Evolutionary conservation across 1,140 invertebrate species (phyloP), one percentile per base, ranked within the genome.

Genomic region (Popillia japonica): DNA sequence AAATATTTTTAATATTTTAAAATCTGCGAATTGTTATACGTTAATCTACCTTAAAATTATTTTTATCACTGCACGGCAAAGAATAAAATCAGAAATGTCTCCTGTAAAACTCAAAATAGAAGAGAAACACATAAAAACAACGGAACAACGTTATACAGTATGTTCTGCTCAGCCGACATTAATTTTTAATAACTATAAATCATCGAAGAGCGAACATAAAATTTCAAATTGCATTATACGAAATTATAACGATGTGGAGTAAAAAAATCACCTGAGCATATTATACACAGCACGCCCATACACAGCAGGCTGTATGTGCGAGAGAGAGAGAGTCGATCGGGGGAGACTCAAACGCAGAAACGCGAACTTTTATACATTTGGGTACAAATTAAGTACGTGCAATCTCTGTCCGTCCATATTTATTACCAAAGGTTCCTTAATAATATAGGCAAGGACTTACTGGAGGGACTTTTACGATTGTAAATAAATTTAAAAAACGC

Each of bases 181-280:
- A 79, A 79, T 80, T 74, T 79, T 79, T 79, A 81, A 81, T 81
- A 81, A 81, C 78, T 78, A 81, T 81, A 81, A 81, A 81, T 81
- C 80, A 81, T 77, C 40, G 68, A 72, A 75, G 48, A 79, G 77
- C 79, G 80, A 68, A 68, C 80, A 78, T 82, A 82, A 82, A 82
- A 80, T 77, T 78, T 82, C 78, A 80, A 80, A 82, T 81, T 81
- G 78, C 78, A 81, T 81, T 82, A 82, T 79, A 78, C 80, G 80
- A 82, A 82, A 82, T 82, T 82, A 82, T 82, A 82, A 82, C 79
- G 75, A 77, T 79, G 79, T 22, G 8, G 22, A 68, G 27, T n/a
- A 68, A 68, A 68, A 75, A 78, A 41, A 41, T 64, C 79, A 79
- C 61, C 75, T 75, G 42, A 11, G 34, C 27, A 34, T 34, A 34